Evolutionary conservation across 1,140 invertebrate species (phyloP).

Genomic region (Chlorops oryzae): DNA sequence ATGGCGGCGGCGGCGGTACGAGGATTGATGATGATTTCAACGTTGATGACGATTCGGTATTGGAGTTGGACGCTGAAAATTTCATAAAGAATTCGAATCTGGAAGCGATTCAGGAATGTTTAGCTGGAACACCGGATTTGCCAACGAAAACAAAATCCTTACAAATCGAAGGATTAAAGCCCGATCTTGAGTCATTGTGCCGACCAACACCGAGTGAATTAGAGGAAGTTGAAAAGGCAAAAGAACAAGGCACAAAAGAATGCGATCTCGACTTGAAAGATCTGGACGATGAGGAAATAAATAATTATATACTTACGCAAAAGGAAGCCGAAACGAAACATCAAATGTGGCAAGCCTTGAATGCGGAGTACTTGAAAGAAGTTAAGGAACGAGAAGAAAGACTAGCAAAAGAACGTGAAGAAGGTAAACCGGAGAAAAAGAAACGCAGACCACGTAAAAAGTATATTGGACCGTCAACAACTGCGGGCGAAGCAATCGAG

Average conservation of each 20-base stretch:
- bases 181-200: conserved; percentile 43
- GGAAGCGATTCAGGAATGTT: conserved; percentile 50
- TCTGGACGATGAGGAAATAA: conserved; percentile 82
- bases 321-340: conserved; percentile 74
- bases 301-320: conserved; percentile 78
- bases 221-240: conserved; percentile 29
- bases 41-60: conserved; percentile 26
- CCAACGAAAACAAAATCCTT: conserved; percentile 16
- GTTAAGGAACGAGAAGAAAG: conserved; percentile 80
- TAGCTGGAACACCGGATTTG: conserved; percentile 32
- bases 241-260: conserved; percentile 35
- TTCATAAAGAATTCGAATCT: conserved; percentile 58
- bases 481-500: conserved; percentile 88
- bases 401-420: conserved; percentile 64
- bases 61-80: conserved; percentile 50
- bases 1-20: neutral
- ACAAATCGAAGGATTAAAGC: conserved; percentile 35
- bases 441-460: conserved; percentile 60
- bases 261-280: conserved; percentile 73
- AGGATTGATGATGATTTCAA: conserved; percentile 12
- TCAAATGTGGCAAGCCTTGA: conserved; percentile 75
- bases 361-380: conserved; percentile 75
- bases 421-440: conserved; percentile 72
- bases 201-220: conserved; percentile 33
- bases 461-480: conserved; percentile 61